Evolutionary conservation across 2,113 vertebrate species (phyloP).

Genomic region (Sitta europaea): DNA sequence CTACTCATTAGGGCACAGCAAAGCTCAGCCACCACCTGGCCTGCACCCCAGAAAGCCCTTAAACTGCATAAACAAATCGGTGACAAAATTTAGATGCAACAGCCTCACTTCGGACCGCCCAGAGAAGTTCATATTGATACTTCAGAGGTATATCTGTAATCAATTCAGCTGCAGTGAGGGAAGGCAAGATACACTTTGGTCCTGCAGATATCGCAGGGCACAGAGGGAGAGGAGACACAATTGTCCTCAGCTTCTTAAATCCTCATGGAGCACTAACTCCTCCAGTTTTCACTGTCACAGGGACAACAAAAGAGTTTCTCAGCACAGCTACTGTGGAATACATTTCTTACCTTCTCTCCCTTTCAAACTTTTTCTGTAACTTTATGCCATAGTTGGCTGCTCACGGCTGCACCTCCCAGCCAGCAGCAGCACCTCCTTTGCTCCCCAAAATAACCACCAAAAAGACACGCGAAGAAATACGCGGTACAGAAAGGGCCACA

Average conservation of each 20-base stretch:
- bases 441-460: background rate
- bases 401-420: background rate
- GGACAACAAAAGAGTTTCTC: background rate
- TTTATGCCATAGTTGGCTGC: background rate
- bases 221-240: background rate
- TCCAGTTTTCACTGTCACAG: background rate
- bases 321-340: background rate
- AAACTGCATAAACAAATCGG: background rate
- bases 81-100: background rate
- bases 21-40: background rate
- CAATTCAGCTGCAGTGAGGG: fast-evolving
- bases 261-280: background rate
- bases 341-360: background rate
- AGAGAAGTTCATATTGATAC: background rate
- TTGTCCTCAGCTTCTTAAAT: background rate
- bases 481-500: background rate
- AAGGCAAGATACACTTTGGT: background rate
- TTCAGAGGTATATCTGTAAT: background rate
- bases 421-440: background rate
- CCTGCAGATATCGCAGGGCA: fast-evolving
- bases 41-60: background rate
- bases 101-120: background rate
- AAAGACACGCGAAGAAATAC: fast-evolving
- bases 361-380: background rate
- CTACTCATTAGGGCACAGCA: background rate